Conservation (phyloP, 1,140 invertebrate genomes). For the Leptoteleia sp. region DNA sequence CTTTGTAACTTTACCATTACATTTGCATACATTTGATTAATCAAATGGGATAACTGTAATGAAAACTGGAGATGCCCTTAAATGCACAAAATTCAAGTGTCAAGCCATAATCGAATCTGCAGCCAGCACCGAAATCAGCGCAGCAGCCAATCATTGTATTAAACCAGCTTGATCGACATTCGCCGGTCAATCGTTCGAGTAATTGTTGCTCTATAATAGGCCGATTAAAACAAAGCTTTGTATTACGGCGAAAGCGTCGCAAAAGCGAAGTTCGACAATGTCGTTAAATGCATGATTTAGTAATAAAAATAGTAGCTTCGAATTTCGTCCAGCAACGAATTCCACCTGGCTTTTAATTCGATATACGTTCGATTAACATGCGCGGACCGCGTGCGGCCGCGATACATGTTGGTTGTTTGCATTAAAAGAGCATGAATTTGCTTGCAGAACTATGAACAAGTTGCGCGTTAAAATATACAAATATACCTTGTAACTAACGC, state of each 20-base stretch:
- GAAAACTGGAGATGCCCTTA: constrained; percentile 47
- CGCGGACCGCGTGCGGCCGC: constrained; percentile 31
- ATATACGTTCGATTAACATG: constrained; percentile 60
- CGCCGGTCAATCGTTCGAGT: constrained; percentile 57
- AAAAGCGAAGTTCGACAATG: constrained; percentile 50
- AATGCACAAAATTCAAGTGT: constrained; percentile 54
- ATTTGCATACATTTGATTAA: constrained; percentile 44
- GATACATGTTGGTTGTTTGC: constrained; percentile 59
- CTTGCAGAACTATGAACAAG: constrained; percentile 53
- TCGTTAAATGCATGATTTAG: constrained; percentile 61
- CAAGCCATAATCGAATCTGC: constrained; percentile 48
- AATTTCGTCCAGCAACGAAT: constrained; percentile 42
- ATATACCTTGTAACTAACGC: constrained; percentile 51
- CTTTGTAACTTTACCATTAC: constrained; percentile 35
- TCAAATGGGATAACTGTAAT: constrained; percentile 54
- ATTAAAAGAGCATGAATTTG: constrained; percentile 65
- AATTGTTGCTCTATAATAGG: constrained; percentile 60
- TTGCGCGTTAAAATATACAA: constrained; percentile 64
- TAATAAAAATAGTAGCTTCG: constrained; percentile 54
- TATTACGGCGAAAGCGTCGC: constrained; percentile 36
- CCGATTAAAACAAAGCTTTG: constrained; percentile 59
- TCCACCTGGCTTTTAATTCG: constrained; percentile 58
- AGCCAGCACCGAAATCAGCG: constrained; percentile 47
- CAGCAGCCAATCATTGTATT: constrained; percentile 57
- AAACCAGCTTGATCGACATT: constrained; percentile 60